Base-by-base conservation (phyloP, 2,113 vertebrate species). In the Oriolus oriolus region DNA sequence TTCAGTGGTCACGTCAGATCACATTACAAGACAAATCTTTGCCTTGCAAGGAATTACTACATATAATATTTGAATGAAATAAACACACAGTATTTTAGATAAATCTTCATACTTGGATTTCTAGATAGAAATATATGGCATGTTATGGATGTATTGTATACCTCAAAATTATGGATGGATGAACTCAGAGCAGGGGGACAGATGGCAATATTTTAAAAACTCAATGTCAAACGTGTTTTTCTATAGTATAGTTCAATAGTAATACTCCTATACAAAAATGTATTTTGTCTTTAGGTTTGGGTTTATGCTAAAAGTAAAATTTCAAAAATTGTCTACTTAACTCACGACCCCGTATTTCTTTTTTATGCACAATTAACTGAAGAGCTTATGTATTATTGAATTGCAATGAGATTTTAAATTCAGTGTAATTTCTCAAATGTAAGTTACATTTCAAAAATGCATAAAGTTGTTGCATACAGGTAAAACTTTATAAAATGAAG, bases 101-200 rank as follows among this genome's bases (percentile, higher is more conserved):
- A 23, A 10, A 24, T 6, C 18, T 63, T 75, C 42, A 20, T 53
- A 37, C 6, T 39, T 5, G 0, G 2, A 53, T 77, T 73, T 83
- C n/a, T 54, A 56, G 20, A 35, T 59, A 83, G 15, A n/a, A 60
- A 16, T 65, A 30, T 10, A 35, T 44, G 44, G 6, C 9, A 30
- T n/a, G 20, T 45, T 44, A 79, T 53, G 5, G 4, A 6, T 30
- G 4, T 53, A 28, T 37, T 66, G 1, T 49, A n/a, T 41, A 47
- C 3, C 18, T 42, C 63, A 52, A 33, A 73, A 64, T 59, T 90
- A 56, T 2, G 76, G 33, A 31, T 31, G 5, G 7, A 30, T 64
- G 9, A 90, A 56, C 21, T 64, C 2, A 4, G 21, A 2, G 4
- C 1, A 3, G 17, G 4, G 11, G 3, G 5, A 33, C 20, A 76